Base-by-base conservation (phyloP, 2,113 vertebrate genomes). In the Noctilio leporinus region DNA sequence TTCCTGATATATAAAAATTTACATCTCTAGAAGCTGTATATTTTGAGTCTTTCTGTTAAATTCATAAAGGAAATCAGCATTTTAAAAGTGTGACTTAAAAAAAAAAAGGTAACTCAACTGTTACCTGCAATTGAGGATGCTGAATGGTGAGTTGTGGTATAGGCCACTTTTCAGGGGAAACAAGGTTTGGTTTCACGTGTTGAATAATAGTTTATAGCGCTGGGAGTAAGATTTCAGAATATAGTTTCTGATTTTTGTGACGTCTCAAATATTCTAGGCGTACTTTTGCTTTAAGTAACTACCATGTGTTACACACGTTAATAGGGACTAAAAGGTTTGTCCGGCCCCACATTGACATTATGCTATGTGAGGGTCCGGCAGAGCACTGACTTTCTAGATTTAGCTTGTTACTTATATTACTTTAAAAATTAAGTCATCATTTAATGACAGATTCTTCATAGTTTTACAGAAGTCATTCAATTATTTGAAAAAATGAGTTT, bases 401-500 rank as follows among this genome's bases (percentile, higher is more conserved):
- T 59, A 78, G 30, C 22, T 83, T 94, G 89, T 65, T 53, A 33
- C 2, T 64, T 91, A 80, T 59, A 76, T 67, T 67, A 28, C 88
- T 90, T 86, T 69, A 28, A 76, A 91, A 92, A 77, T 86, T 5
- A 95, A 7, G 26, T 69, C 45, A n/a, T 83, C 30, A 78, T 87
- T 80, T 53, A 89, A 33, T 86, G n/a, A 19, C 89, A 38, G 30
- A 38, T 88, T 89, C 45, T 69, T 43, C 45, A 24, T 62, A n/a
- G 4, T 78, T 97, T 20, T 75, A n/a, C 82, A 67, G 62, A 67
- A 92, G 84, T 70, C 10, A 65, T 55, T 86, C 7, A 55, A 0
- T 83, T 94, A 81, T 75, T 89, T 83, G 19, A 49, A 86, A 73
- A 94, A 93, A 92, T 72, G 57, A 86, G n/a, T n/a, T n/a, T n/a